Evolutionary conservation across 2,797 vertebrate genomes (phyloP).

Genomic region (Anabas testudineus): DNA sequence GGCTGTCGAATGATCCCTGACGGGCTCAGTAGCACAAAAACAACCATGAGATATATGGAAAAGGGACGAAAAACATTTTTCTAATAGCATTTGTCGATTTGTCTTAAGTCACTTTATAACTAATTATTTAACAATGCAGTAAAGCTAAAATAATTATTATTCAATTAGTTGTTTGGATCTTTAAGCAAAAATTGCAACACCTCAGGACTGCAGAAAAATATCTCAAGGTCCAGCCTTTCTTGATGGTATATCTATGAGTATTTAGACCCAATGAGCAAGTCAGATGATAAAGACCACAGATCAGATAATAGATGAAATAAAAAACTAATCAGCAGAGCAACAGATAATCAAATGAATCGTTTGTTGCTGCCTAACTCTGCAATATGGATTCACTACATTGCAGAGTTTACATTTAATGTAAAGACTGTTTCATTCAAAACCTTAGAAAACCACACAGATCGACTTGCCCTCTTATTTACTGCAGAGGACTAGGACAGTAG

Average conservation of each 20-base stretch:
- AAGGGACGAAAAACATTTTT: too few relatives aligned
- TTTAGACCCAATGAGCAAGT: background rate
- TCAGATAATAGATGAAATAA: background rate
- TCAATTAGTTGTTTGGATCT: background rate
- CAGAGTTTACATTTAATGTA: too few relatives aligned
- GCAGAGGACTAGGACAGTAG: constrained; percentile 33
- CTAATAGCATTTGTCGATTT: background rate
- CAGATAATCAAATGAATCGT: background rate
- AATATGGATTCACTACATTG: background rate
- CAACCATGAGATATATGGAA: background rate
- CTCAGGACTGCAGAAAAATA: background rate
- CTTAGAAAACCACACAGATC: constrained; percentile 1
- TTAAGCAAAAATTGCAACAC: background rate
- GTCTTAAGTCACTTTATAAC: background rate
- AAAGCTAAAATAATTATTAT: background rate
- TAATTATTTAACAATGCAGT: too few relatives aligned
- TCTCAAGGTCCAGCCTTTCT: too few relatives aligned
- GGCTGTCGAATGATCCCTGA: constrained; percentile 30
- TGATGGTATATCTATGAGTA: too few relatives aligned
- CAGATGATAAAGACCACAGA: background rate
- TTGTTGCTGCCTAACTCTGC: background rate
- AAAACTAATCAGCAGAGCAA: background rate
- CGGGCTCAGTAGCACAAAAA: background rate
- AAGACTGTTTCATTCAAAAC: constrained; percentile 5
- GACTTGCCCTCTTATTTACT: constrained; percentile 22